These are phyloP conservation scores for Megalops atlanticus DNA, from an alignment of 2,113 vertebrate species.

Conservation along the genomic window DNA sequence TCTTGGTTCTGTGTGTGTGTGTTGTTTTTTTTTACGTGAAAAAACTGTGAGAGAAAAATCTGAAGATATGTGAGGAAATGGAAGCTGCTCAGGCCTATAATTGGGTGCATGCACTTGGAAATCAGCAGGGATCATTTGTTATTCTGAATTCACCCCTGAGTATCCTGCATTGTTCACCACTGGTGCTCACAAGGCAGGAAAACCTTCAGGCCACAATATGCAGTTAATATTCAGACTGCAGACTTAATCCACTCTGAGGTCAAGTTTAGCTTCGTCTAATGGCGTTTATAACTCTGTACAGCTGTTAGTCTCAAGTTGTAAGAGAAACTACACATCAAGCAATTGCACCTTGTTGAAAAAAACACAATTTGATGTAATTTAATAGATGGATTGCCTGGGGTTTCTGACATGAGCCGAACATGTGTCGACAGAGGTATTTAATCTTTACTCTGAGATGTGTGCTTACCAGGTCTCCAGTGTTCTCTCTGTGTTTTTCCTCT, in stretches of 20 bases:
- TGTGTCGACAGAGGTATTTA: conserved; percentile 74
- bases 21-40: no score
- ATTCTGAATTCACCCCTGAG: conserved; percentile 70
- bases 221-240: conserved; percentile 83
- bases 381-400: conserved; percentile 73
- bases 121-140: conserved; percentile 58
- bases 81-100: neutral
- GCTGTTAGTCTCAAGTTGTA: conserved; percentile 86
- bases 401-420: conserved; percentile 69
- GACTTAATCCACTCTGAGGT: conserved; percentile 90
- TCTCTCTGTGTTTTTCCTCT: conserved; percentile 69
- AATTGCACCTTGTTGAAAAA: conserved; percentile 74
- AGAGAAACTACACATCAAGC: conserved; percentile 76
- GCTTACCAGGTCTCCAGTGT: conserved; percentile 68
- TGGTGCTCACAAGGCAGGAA: conserved; percentile 76
- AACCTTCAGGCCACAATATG: conserved; percentile 84
- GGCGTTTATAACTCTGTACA: conserved; percentile 88
- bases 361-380: conserved; percentile 75
- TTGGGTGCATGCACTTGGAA: conserved; percentile 34
- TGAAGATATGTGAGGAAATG: neutral
- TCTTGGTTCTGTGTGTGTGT: no score
- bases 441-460: conserved; percentile 73
- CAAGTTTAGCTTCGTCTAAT: conserved; percentile 91
- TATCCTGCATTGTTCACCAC: conserved; percentile 83
- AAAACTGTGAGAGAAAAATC: no score